These are phyloP conservation scores for Alloplasta piceator DNA, from an alignment of 2,888 invertebrate species.

Conservation along the genomic window DNA sequence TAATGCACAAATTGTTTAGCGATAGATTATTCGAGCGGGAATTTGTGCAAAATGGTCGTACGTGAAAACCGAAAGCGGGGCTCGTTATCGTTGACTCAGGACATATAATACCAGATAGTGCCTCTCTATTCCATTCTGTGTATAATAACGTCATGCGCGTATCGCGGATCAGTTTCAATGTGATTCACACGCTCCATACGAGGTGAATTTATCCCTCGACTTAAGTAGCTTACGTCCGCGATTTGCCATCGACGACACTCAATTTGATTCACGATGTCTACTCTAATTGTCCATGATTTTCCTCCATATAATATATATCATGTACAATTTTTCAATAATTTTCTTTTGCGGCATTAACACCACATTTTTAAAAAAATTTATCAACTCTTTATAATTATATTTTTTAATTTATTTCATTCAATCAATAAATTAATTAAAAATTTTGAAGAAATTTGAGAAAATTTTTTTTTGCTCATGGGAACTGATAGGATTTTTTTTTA, in stretches of 20 bases:
- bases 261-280: slow-evolving; percentile 54
- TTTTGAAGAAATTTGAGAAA: too few relatives aligned
- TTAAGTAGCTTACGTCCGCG: slow-evolving; percentile 59
- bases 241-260: slow-evolving; percentile 42
- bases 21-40: too few relatives aligned
- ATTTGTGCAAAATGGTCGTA: slow-evolving; percentile 10
- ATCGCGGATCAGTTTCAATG: slow-evolving; percentile 50
- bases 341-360: too few relatives aligned
- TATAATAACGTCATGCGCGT: slow-evolving; percentile 12
- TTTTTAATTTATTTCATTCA: too few relatives aligned
- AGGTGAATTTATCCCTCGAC: slow-evolving; percentile 51
- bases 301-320: not conserved
- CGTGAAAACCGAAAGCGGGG: slow-evolving; percentile 14
- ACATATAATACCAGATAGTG: not conserved
- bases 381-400: too few relatives aligned
- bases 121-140: not conserved
- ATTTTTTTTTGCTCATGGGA: too few relatives aligned
- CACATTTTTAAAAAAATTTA: too few relatives aligned
- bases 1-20: too few relatives aligned
- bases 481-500: too few relatives aligned
- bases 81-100: slow-evolving; percentile 40
- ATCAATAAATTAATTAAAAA: too few relatives aligned
- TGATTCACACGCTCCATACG: slow-evolving; percentile 28
- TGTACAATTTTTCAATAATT: too few relatives aligned
- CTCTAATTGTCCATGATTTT: slow-evolving; percentile 46